Evolutionary conservation across 2,888 invertebrate genomes (phyloP).

Genomic region (Bedellia somnulentella): DNA sequence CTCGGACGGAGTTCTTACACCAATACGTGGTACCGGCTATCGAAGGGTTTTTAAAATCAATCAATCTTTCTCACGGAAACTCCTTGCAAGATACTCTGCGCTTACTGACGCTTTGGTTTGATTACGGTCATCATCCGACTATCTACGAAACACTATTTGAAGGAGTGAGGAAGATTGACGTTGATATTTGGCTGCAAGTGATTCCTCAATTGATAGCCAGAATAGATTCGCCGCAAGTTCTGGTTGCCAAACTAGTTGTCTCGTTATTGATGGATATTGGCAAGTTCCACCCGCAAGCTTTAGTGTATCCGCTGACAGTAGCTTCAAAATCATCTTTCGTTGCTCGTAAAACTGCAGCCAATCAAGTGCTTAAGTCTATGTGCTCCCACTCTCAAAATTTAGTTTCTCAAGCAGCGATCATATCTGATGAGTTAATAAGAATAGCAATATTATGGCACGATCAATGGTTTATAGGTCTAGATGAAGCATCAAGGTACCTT

Average conservation of each 20-base stretch:
- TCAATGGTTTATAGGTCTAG: constrained; percentile 97
- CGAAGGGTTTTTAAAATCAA: constrained; percentile 94
- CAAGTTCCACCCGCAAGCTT: constrained; percentile 95
- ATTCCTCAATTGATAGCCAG: constrained; percentile 98
- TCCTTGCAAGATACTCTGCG: constrained; percentile 95
- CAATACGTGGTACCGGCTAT: constrained; percentile 92
- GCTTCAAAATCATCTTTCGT: constrained; percentile 92
- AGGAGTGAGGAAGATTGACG: constrained; percentile 90
- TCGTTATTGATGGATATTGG: constrained; percentile 95
- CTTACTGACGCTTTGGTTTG: constrained; percentile 95
- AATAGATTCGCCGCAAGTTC: constrained; percentile 88
- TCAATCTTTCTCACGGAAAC: constrained; percentile 87
- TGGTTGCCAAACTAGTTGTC: constrained; percentile 90
- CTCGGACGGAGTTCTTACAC: constrained; percentile 60
- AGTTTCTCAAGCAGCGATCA: constrained; percentile 95
- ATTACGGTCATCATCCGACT: constrained; percentile 91
- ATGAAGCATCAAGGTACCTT: constrained; percentile 74
- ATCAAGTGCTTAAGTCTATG: constrained; percentile 93
- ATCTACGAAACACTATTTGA: constrained; percentile 93
- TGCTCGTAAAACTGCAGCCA: constrained; percentile 86
- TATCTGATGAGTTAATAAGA: constrained; percentile 93
- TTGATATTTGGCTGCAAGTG: constrained; percentile 99
- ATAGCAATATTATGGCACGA: constrained; percentile 99
- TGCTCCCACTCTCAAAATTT: constrained; percentile 89
- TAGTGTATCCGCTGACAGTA: constrained; percentile 96